Evolutionary conservation across 2,888 invertebrate species (phyloP).

Genomic region (Lomographa bimaculata): DNA sequence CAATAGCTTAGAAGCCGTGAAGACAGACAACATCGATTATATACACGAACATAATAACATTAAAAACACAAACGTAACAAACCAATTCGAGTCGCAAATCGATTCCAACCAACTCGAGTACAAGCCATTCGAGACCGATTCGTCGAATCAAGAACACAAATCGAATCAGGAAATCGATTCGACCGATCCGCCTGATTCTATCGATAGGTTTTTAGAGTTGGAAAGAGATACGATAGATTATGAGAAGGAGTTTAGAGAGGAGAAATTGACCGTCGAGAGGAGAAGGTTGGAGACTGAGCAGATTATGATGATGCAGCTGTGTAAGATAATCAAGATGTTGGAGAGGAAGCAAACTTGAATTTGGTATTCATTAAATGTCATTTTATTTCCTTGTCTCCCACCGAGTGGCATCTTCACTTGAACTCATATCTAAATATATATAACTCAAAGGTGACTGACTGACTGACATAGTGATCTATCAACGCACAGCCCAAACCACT

Average conservation of each 20-base stretch:
- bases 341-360: conserved; percentile 57
- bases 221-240: conserved; percentile 36
- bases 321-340: conserved; percentile 59
- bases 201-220: conserved; percentile 33
- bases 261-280: conserved; percentile 36
- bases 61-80: conserved; percentile 1
- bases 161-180: conserved; percentile 22
- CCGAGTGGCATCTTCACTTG: too few relatives aligned
- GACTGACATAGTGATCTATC: too few relatives aligned
- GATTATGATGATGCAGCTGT: conserved; percentile 52
- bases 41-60: conserved; percentile 3
- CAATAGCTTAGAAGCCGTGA: too few relatives aligned
- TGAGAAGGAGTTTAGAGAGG: conserved; percentile 34
- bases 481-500: too few relatives aligned
- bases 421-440: too few relatives aligned
- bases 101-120: conserved; percentile 12
- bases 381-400: too few relatives aligned
- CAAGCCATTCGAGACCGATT: conserved; percentile 13
- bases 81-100: conserved; percentile 8
- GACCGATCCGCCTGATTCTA: conserved; percentile 18
- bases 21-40: conserved; percentile 13
- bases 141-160: conserved; percentile 17
- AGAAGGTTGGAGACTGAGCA: conserved; percentile 46
- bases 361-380: too few relatives aligned
- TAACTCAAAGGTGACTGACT: too few relatives aligned